Base-by-base conservation (phyloP, 2,888 invertebrate genomes). In the Incurvaria masculella region DNA sequence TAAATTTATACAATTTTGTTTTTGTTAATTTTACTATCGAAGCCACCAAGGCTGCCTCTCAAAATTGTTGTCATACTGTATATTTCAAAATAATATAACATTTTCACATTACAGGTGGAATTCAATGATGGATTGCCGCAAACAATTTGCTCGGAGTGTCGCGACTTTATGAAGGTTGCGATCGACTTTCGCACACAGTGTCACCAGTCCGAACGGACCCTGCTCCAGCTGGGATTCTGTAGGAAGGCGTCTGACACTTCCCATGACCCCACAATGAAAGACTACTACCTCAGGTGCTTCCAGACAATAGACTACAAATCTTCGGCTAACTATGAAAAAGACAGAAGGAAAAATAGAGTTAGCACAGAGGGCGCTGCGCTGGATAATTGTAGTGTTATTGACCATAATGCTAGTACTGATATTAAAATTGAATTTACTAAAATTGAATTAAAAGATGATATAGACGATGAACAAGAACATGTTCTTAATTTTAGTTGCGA, bases 41-140 rank as follows among this genome's bases (percentile, higher is more conserved):
- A n/a, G n/a, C n/a, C n/a, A n/a, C n/a, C n/a, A n/a, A n/a, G n/a
- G n/a, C n/a, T n/a, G n/a, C n/a, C n/a, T n/a, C n/a, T n/a, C n/a
- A n/a, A n/a, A n/a, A n/a, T n/a, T n/a, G n/a, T n/a, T n/a, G n/a
- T n/a, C n/a, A n/a, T n/a, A n/a, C n/a, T n/a, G n/a, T n/a, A n/a
- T n/a, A n/a, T n/a, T n/a, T n/a, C n/a, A n/a, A n/a, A n/a, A n/a
- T n/a, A n/a, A n/a, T n/a, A n/a, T n/a, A n/a, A n/a, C n/a, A n/a
- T n/a, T 21, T 44, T 10, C 23, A 23, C 6, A 16, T 49, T 42
- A 20, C 44, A 49, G 49, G 42, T 57, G 11, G 40, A 49, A 46
- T 21, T 42, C 27, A 52, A 57, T 33, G 57, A 57, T 27, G 56
- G 55, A 1, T 44, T 54, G 2, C 55, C 56, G 2, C 57, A 57